Base-by-base conservation (phyloP, 2,113 vertebrate genomes). In the Alexandromys fortis region DNA sequence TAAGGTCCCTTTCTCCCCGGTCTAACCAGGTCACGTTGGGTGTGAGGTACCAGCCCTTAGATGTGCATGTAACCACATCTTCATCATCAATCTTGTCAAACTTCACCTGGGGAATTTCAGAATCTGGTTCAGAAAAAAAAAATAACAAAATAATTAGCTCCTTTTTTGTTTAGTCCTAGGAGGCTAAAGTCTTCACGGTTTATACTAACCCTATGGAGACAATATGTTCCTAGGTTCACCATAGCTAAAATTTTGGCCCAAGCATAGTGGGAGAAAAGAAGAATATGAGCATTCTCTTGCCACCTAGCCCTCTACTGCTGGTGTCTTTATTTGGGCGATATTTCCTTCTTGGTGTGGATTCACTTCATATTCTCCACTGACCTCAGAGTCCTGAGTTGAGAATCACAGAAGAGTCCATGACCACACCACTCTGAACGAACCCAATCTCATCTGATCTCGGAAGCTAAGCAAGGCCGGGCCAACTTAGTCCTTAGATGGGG, bases 1-100 rank as follows among this genome's bases (percentile, higher is more conserved):
- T 97, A 26, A 98, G 14, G 47, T 97, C 95, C 30, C 97, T 96
- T 95, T 98, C 94, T 35, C 76, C 93, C 16, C 21, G 28, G 73
- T 97, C 97, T 65, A 92, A 65, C 98, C 97, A 97, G n/a, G 63
- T 97, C 82, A 98, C 98, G 3, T 88, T 97, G 65, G 95, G 98
- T 21, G 63, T 49, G 11, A 98, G 94, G 65, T 97, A 97, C 96
- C 96, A 98, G 87, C 96, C 97, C 11, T 94, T 79, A 38, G 97
- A 98, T 81, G 97, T 35, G 16, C 97, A 98, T 0, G 68, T 96
- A 63, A 89, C 97, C 26, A 98, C 65, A 0, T 95, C 82, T 42
- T 90, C 75, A 78, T 98, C 94, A 76, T 96, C 92, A 24, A 91
- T 87, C 67, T 89, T 97, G 65, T 68, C 96, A 77, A 98, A 97